Conservation (phyloP, 2,888 invertebrate genomes). For the Diaprepes abbreviatus region DNA sequence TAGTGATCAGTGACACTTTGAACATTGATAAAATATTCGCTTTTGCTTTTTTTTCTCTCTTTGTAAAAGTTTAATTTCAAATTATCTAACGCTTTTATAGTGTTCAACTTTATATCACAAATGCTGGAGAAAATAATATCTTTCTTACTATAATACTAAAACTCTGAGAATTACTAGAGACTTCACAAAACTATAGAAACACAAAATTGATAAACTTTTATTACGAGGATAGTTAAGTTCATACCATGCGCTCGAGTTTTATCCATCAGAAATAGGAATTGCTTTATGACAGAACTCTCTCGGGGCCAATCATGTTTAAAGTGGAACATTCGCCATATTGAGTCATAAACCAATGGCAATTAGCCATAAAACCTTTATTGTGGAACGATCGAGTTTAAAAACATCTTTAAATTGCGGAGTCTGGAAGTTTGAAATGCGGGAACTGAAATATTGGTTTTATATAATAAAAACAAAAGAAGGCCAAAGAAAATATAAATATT, state of each 20-base stretch:
- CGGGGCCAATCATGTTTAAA: conserved; percentile 68
- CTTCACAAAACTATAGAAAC: conserved; percentile 25
- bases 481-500: neutral
- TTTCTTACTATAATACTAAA: conserved; percentile 20
- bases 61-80: no score
- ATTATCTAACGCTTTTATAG: no score
- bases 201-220: conserved; percentile 46
- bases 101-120: no score
- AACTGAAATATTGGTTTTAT: conserved; percentile 16
- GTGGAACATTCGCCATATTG: conserved; percentile 68
- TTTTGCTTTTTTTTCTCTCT: no score
- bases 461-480: neutral
- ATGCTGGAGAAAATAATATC: neutral
- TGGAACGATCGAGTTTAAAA: conserved; percentile 58
- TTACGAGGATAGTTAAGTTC: conserved; percentile 37
- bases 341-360: conserved; percentile 69
- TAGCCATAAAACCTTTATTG: conserved; percentile 68
- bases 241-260: conserved; percentile 43
- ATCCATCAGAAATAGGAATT: conserved; percentile 44
- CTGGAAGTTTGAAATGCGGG: conserved; percentile 27
- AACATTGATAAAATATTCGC: no score
- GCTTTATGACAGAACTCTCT: conserved; percentile 63
- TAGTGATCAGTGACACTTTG: no score
- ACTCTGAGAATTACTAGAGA: conserved; percentile 3
- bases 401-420: conserved; percentile 56